Conservation (phyloP, 1,140 invertebrate genomes). For the Oryctes rhinoceros region DNA sequence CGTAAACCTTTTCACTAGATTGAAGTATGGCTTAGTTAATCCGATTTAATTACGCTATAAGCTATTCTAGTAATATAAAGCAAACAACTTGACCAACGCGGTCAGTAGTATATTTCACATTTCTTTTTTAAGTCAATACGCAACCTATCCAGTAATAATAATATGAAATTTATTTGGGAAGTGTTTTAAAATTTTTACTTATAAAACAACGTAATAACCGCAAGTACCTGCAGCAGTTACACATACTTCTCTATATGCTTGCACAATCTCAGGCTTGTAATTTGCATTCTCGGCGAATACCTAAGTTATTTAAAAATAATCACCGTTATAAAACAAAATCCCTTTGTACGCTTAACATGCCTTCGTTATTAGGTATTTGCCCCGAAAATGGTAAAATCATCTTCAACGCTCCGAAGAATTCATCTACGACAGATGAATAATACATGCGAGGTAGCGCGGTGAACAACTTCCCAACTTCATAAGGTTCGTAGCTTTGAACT, state of each 20-base stretch:
- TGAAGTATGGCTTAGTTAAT: background rate
- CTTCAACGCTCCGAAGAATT: slow-evolving; percentile 45
- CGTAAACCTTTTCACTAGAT: background rate
- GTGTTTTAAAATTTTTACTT: background rate
- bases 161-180: background rate
- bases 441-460: slow-evolving; percentile 48
- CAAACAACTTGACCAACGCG: background rate
- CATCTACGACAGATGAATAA: slow-evolving; percentile 49
- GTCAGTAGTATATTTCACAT: background rate
- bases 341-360: background rate
- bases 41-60: background rate
- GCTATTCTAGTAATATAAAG: background rate
- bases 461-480: slow-evolving; percentile 48
- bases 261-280: background rate
- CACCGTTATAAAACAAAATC: background rate
- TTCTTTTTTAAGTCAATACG: background rate
- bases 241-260: background rate
- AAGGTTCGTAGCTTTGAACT: slow-evolving; percentile 49
- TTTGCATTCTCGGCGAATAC: background rate
- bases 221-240: background rate
- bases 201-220: background rate
- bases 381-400: slow-evolving; percentile 45
- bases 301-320: background rate
- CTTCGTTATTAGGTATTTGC: background rate
- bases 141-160: background rate